A percentile compares a stretch with the other conserved stretches of the same genome.
These are phyloP conservation scores for Cuniculus paca DNA, from an alignment of 2,797 vertebrate genomes.

Conservation along the genomic window DNA sequence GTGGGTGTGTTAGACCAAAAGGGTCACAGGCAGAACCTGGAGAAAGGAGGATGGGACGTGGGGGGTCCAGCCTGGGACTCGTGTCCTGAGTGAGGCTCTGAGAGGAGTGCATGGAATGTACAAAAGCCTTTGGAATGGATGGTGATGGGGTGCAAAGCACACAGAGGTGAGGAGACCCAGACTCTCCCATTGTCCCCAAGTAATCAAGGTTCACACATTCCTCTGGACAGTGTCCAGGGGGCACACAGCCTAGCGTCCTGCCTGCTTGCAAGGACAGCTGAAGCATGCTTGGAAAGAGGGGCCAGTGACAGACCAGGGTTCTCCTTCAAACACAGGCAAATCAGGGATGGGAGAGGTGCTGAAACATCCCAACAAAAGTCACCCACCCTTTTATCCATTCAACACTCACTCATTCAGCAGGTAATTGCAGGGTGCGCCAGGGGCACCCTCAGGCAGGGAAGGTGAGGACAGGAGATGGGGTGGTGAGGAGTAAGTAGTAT, in stretches of 20 bases:
- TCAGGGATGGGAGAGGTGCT: not conserved
- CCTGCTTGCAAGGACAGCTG: not conserved
- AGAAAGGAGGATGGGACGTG: not conserved
- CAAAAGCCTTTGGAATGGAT: not conserved
- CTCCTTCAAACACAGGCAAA: not conserved
- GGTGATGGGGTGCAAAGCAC: not conserved
- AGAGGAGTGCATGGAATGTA: not conserved
- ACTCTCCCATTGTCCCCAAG: not conserved
- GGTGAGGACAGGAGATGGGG: not conserved
- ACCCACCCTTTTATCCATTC: not conserved
- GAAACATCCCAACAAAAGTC: not conserved
- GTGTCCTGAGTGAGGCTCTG: not conserved
- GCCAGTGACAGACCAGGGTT: not conserved
- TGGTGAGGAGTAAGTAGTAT: not conserved
- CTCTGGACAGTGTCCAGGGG: not conserved
- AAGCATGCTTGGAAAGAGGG: not conserved
- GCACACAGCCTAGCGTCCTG: rapidly evolving
- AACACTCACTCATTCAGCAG: not conserved
- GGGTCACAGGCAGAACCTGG: not conserved
- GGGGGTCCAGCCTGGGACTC: not conserved
- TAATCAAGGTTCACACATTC: not conserved
- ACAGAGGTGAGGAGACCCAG: not conserved
- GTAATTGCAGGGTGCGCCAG: not conserved
- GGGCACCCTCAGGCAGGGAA: not conserved
- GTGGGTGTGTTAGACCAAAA: not conserved